Evolutionary conservation across 2,797 vertebrate species (phyloP), one percentile per base, ranked within the genome.

Genomic region (Enteromius treurensis): DNA sequence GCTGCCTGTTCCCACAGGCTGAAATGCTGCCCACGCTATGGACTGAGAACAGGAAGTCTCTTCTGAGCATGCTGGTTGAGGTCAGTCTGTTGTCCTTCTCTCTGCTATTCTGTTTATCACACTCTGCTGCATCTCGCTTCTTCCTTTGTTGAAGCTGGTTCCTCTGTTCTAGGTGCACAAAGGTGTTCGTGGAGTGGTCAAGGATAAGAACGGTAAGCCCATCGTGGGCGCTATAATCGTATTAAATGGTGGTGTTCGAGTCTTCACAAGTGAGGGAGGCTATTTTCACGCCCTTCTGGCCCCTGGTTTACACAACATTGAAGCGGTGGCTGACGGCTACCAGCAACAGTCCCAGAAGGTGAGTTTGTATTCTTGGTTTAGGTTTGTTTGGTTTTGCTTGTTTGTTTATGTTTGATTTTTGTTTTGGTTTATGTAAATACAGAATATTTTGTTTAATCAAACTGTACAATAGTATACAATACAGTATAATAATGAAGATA

Each of bases 21-120:
- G 95, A 95, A 29, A 96, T 97, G 80, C 96, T 99, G 82, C 92
- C 95, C 53, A 62, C 89, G 1, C 93, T 99, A 65, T 99, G 98
- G 98, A 91, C 93, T 21, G 97, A 98, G 85, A 99, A 99, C 92
- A 98, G 95, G 92, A 98, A 96, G 88, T 91, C 97, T 86, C 96
- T 99, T 45, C 94, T 99, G 13, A 96, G 97, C 93, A 99, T 99
- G 98, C 90, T 99, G 11, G 97, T 99, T 83, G 98, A 99, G 97
- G 98, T 99, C 84, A 94, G 95, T 87, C 29, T 7, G 21, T 21
- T 62, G 53, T 49, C 37, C 68, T 37, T 19, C 34, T 29, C 21
- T 70, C 13, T 60, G 32, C 60, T 32, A 51, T 51, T 37, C 42
- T 37, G 42, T 58, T 26, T n/a, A 42, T 40, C 75, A 34, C 34